Evolutionary conservation across 2,113 vertebrate genomes (phyloP), one percentile per base, ranked within the genome.

Genomic region (Phasianus colchicus): DNA sequence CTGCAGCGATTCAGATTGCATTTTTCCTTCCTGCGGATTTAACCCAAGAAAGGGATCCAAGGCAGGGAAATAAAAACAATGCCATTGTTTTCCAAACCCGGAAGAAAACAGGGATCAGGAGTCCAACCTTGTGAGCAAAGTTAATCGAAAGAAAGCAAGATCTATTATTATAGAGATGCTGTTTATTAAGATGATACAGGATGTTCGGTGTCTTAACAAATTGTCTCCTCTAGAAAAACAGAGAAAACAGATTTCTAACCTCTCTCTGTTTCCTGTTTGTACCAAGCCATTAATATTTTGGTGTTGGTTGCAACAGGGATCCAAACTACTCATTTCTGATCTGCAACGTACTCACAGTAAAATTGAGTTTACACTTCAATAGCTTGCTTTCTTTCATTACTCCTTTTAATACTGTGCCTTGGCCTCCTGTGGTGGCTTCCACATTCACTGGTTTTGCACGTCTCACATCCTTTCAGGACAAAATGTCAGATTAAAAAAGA

Each of bases 361-460:
- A 95, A 74, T 70, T 83, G 80, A 90, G 94, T 95, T 96, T 89
- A 71, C 72, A 87, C 86, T 93, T 89, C 86, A 95, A 34, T 80
- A 86, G 58, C 43, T 96, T 95, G 45, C 89, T 91, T 88, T 72
- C 94, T 94, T 95, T 96, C 87, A 95, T 96, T 95, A 90, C 94
- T 93, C 93, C 89, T 81, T 86, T 96, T 92, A 93, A 95, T 91
- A 93, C 90, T 71, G 73, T 86, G 58, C 24, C 82, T 82, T 94
- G 83, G 94, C 81, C 86, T 95, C 85, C 91, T 77, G 75, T 58
- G 81, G 90, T 93, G 89, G 69, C 75, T 96, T 96, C 94, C 74
- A 67, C 88, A 75, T 87, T 94, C 7, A 0, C 48, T 57, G 14
- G 75, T 95, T 95, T 92, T 86, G 61, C 75, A 63, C 50, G 5